Percentiles rank a stretch among this genome's conserved stretches.
Conservation (phyloP, 2,113 vertebrate genomes). For the Neodon shergylaensis region DNA sequence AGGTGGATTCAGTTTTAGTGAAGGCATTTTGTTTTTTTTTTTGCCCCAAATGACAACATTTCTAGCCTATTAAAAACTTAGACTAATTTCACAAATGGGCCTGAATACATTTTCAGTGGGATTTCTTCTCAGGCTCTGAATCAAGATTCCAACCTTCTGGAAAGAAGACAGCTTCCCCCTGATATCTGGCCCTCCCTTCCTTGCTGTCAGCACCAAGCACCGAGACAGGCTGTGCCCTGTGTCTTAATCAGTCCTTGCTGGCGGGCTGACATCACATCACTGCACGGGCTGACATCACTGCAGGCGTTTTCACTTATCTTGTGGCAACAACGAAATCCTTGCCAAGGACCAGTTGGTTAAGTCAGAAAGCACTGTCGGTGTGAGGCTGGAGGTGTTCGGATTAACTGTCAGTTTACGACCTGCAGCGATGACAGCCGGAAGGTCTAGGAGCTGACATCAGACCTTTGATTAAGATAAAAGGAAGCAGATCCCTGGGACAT, state of each 20-base stretch:
- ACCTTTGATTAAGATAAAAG: conserved; percentile 43
- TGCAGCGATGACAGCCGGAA: conserved; percentile 65
- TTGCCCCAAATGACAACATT: background rate
- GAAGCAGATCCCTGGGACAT: conserved; percentile 30
- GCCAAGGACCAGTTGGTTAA: conserved; percentile 63
- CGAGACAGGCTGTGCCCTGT: conserved; percentile 53
- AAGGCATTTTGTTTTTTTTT: background rate
- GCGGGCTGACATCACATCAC: too few species aligned
- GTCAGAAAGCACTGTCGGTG: conserved; percentile 47
- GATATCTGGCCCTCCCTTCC: conserved; percentile 34
- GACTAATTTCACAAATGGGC: conserved; percentile 25
- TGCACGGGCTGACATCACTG: conserved; percentile 62
- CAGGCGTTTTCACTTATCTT: conserved; percentile 72
- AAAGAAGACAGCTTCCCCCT: conserved; percentile 16
- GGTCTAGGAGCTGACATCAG: conserved; percentile 64
- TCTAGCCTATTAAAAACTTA: conserved; percentile 50
- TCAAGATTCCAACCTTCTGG: background rate
- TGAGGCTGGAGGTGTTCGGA: background rate
- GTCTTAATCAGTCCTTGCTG: conserved; percentile 69
- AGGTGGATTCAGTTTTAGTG: conserved; percentile 45
- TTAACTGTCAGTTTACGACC: conserved; percentile 66
- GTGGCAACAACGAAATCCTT: conserved; percentile 68
- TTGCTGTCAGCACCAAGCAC: conserved; percentile 58
- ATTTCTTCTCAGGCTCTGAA: conserved; percentile 19
- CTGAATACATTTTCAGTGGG: conserved; percentile 43